These are phyloP conservation scores for rabbit (Oryctolagus cuniculus) DNA, from an alignment of 2,113 vertebrate species.

Conservation along the genomic window DNA sequence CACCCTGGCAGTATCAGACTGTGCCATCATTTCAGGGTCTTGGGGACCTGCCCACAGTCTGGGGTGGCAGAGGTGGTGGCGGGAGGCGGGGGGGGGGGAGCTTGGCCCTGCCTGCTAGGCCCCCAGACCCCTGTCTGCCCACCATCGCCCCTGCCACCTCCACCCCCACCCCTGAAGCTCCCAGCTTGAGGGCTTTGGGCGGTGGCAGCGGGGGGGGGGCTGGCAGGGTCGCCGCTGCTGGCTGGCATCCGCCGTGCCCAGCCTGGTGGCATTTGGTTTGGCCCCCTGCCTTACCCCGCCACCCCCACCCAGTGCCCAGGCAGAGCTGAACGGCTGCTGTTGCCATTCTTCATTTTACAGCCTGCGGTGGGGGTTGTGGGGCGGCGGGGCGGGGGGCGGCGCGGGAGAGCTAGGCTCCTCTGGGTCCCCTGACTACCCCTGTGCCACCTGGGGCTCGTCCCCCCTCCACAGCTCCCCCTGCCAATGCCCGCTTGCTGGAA, in stretches of 20 bases:
- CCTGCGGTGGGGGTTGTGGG: slow-evolving; percentile 55
- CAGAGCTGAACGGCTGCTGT: slow-evolving; percentile 76
- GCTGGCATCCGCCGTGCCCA: slow-evolving; percentile 71
- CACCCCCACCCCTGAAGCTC: neutral
- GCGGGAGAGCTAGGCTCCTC: slow-evolving; percentile 25
- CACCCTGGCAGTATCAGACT: slow-evolving; percentile 80
- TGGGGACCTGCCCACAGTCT: slow-evolving; percentile 64
- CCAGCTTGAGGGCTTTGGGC: neutral
- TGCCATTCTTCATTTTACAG: slow-evolving; percentile 80
- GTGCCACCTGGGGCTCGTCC: slow-evolving; percentile 55
- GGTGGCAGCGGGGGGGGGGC: too few species aligned
- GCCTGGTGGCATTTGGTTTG: slow-evolving; percentile 83
- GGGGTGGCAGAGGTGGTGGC: neutral
- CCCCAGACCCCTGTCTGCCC: neutral
- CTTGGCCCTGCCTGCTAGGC: slow-evolving; percentile 21
- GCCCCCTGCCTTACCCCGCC: slow-evolving; percentile 70
- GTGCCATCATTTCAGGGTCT: slow-evolving; percentile 76
- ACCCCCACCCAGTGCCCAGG: slow-evolving; percentile 77
- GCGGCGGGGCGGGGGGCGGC: slow-evolving; percentile 45
- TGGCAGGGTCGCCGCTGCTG: slow-evolving; percentile 25
- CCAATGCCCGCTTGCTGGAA: neutral
- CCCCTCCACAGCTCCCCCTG: neutral
- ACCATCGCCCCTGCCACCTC: neutral
- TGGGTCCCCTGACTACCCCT: neutral
- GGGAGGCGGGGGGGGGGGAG: neutral